A percentile compares a stretch with the other conserved stretches of the same genome.
phyloP scores from a whole-genome alignment of 2,113 vertebrate species.

The Tenebrosternarchus preto region DNA sequence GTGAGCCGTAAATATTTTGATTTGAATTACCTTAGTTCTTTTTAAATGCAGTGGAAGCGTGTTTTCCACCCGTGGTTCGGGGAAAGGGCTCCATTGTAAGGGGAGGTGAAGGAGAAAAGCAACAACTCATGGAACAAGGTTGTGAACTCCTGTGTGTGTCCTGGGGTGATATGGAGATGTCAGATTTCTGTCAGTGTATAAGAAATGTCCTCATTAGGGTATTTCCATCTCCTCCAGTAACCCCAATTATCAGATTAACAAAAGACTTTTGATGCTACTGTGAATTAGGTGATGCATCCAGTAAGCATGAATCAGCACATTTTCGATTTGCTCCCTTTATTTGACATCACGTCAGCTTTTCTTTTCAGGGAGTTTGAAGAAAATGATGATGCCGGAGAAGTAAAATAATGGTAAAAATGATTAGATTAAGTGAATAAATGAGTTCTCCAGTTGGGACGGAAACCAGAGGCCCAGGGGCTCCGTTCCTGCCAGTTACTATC shows the following conservation, averaged over 20 bases:
- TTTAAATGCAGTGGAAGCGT: too few relatives aligned
- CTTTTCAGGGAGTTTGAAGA: conserved; percentile 9
- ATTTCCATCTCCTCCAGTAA: conserved; percentile 18
- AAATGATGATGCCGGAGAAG: conserved; percentile 38
- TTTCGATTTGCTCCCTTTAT: conserved; percentile 18
- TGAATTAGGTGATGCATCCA: conserved; percentile 7
- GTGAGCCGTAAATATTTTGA: too few relatives aligned
- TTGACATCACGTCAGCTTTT: conserved; percentile 34
- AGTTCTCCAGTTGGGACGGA: conserved; percentile 52
- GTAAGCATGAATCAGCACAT: conserved; percentile 33
- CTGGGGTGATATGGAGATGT: background rate
- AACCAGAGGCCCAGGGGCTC: conserved; percentile 51
- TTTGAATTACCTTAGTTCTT: too few relatives aligned
- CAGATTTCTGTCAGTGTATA: conserved; percentile 19
- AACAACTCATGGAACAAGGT: conserved; percentile 12
- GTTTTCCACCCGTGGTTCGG: too few relatives aligned
- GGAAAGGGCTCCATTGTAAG: background rate
- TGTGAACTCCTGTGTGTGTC: conserved; percentile 22
- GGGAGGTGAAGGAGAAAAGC: background rate
- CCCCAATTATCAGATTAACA: conserved; percentile 46
- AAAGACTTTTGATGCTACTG: conserved; percentile 41
- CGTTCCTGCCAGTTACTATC: conserved; percentile 53
- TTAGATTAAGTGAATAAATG: conserved; percentile 58
- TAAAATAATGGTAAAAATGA: conserved; percentile 54
- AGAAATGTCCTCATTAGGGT: conserved; percentile 34